These are phyloP conservation scores for Lasioglossum lativentre DNA, from an alignment of 2,888 invertebrate genomes.

Conservation along the genomic window DNA sequence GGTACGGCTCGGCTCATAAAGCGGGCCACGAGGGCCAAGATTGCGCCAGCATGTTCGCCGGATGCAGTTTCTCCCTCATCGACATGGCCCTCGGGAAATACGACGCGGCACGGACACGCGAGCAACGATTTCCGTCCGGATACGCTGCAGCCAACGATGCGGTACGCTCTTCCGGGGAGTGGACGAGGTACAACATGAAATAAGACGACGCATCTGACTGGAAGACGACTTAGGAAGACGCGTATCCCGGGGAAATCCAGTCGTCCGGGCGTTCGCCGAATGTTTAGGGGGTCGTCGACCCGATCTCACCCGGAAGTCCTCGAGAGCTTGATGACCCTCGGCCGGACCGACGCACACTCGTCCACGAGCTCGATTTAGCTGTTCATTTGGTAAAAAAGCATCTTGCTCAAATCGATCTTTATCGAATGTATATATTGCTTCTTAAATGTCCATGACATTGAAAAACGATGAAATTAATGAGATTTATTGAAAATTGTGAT, in stretches of 20 bases:
- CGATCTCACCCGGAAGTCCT: not conserved
- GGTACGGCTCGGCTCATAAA: constrained; percentile 89
- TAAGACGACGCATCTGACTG: constrained; percentile 43
- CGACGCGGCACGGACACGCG: constrained; percentile 60
- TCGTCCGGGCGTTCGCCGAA: not conserved
- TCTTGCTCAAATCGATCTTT: too few relatives aligned
- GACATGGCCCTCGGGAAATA: constrained; percentile 89
- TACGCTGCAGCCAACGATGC: constrained; percentile 18
- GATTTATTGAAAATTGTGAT: too few relatives aligned
- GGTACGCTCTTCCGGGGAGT: constrained; percentile 57
- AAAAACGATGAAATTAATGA: too few relatives aligned
- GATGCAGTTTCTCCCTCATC: constrained; percentile 90
- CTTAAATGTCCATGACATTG: too few relatives aligned
- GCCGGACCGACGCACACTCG: too few relatives aligned
- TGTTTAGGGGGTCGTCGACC: not conserved
- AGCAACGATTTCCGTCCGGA: constrained; percentile 41
- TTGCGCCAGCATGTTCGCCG: constrained; percentile 87
- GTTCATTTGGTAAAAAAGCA: too few relatives aligned
- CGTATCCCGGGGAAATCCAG: constrained; percentile 1
- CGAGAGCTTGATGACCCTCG: not conserved
- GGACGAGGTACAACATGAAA: constrained; percentile 78
- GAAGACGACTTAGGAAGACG: not conserved
- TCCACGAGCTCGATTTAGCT: too few relatives aligned
- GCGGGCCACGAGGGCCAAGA: constrained; percentile 84
- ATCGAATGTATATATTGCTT: too few relatives aligned